A percentile compares a stretch with the other conserved stretches of the same genome.
These are phyloP conservation scores for Puntigrus tetrazona DNA, from an alignment of 2,113 vertebrate genomes.

Conservation along the genomic window DNA sequence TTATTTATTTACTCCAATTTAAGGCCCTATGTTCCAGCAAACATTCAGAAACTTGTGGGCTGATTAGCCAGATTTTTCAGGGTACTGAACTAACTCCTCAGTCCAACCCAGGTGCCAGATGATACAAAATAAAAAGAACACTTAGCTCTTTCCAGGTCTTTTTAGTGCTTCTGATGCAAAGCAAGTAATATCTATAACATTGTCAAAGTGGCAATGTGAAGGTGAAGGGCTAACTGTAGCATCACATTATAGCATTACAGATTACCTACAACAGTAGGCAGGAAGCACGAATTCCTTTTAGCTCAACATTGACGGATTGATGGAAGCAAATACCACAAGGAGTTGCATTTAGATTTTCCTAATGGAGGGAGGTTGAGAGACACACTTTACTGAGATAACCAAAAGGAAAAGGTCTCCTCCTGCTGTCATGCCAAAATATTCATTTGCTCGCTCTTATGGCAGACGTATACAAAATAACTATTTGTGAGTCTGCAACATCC, in stretches of 20 bases:
- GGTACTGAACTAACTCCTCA: no score
- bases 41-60: no score
- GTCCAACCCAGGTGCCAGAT: no score
- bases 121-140: no score
- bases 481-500: not conserved
- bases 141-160: not conserved
- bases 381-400: slow-evolving; percentile 21
- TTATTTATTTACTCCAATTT: no score
- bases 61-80: no score
- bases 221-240: slow-evolving; percentile 36
- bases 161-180: not conserved
- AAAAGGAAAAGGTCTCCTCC: slow-evolving; percentile 37
- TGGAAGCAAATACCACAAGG: slow-evolving; percentile 60
- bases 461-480: slow-evolving; percentile 22
- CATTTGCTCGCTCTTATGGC: slow-evolving; percentile 36
- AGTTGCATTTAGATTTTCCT: slow-evolving; percentile 52
- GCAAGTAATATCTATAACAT: slow-evolving; percentile 53
- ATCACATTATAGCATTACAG: slow-evolving; percentile 47
- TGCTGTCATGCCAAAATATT: not conserved
- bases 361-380: slow-evolving; percentile 26
- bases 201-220: no score
- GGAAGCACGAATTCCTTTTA: slow-evolving; percentile 39
- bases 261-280: slow-evolving; percentile 40
- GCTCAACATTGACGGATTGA: slow-evolving; percentile 55
- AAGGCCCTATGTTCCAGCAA: no score